A percentile compares a stretch with the other conserved stretches of the same genome.
Conservation (phyloP, 1,140 invertebrate genomes). For the Papilio glaucus region DNA sequence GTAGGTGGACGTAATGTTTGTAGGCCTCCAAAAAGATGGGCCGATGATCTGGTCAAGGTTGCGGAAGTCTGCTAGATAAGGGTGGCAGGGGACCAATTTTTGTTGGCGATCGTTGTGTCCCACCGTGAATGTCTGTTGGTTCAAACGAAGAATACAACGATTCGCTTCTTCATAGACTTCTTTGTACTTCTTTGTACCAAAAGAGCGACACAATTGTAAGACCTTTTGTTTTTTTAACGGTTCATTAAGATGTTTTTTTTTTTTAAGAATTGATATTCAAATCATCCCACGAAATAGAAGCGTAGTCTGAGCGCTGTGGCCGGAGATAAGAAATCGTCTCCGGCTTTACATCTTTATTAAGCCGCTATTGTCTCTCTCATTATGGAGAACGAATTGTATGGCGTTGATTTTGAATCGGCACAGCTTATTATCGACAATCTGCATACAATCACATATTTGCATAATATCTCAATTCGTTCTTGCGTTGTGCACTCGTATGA, state of each 20-base stretch:
- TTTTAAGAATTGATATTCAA: conserved; percentile 21
- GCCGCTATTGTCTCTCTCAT: conserved; percentile 76
- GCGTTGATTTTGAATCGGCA: conserved; percentile 55
- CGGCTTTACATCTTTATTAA: conserved; percentile 75
- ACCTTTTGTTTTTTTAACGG: not conserved
- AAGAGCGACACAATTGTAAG: not conserved
- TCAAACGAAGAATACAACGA: too few relatives aligned
- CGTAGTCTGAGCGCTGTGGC: conserved; percentile 39
- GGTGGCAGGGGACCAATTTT: too few relatives aligned
- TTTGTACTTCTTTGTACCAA: not conserved
- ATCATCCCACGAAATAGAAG: conserved; percentile 13
- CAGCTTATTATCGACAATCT: conserved; percentile 74
- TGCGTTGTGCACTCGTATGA: conserved; percentile 60
- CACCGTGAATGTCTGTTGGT: too few relatives aligned
- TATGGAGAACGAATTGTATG: conserved; percentile 69
- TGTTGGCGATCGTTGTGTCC: too few relatives aligned
- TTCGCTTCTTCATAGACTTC: not conserved
- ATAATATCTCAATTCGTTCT: conserved; percentile 81
- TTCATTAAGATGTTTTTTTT: conserved; percentile 5
- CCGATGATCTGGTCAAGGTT: too few relatives aligned
- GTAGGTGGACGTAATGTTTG: too few relatives aligned
- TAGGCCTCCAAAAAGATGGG: too few relatives aligned
- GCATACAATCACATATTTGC: conserved; percentile 80
- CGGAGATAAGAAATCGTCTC: conserved; percentile 47
- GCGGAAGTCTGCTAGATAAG: too few relatives aligned